Evolutionary conservation across 2,113 vertebrate genomes (phyloP).

Genomic region (Malaclemys terrapin): DNA sequence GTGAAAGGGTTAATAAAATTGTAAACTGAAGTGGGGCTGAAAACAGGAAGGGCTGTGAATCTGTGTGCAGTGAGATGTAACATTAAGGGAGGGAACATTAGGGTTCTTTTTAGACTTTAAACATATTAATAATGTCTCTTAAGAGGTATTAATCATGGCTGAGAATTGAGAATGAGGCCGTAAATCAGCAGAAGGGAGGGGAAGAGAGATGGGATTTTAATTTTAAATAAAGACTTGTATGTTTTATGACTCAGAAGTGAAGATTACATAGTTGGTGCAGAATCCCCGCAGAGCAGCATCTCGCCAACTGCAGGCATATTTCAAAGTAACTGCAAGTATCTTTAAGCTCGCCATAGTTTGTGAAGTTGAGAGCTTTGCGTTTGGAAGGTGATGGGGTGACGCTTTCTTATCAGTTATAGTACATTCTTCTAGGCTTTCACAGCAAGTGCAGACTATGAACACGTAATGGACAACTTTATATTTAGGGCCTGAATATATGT

Average conservation of each 20-base stretch:
- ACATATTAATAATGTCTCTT: conserved; percentile 45
- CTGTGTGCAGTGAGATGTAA: background rate
- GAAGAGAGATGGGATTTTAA: conserved; percentile 23
- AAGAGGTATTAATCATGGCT: conserved; percentile 41
- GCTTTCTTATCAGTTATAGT: background rate
- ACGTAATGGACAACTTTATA: background rate
- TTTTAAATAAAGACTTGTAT: conserved; percentile 29
- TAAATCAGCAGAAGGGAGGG: conserved; percentile 33
- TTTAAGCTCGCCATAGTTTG: conserved; percentile 1
- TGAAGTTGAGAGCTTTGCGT: background rate
- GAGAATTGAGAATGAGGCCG: background rate
- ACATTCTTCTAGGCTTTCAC: background rate
- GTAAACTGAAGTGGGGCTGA: conserved; percentile 24
- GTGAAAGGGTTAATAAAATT: background rate
- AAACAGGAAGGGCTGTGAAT: background rate
- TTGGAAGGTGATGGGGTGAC: background rate
- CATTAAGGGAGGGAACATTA: background rate
- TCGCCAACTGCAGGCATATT: background rate
- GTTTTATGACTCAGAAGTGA: conserved; percentile 34
- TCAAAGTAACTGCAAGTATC: background rate
- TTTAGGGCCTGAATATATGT: background rate
- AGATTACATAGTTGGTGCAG: background rate
- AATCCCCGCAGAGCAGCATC: conserved; percentile 39
- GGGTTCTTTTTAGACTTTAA: background rate
- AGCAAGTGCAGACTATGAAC: background rate